Evolutionary conservation across 35 echinoderm and acorn worm species (phyloP).

Genomic region (Hemicentrotus pulcherrimus): DNA sequence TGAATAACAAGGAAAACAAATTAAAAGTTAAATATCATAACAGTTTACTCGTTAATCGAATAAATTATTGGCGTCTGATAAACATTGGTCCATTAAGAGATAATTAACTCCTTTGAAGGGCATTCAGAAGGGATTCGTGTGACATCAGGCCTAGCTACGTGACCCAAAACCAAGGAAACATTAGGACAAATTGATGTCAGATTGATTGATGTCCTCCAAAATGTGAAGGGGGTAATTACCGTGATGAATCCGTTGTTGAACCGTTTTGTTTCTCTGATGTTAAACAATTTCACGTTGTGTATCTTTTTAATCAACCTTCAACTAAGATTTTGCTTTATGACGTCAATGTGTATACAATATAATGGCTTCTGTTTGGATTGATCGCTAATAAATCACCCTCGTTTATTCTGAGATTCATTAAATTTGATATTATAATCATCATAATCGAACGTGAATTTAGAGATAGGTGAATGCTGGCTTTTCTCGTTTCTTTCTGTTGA

Average conservation of each 20-base stretch:
- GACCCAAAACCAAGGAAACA: not conserved
- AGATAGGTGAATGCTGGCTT: not conserved
- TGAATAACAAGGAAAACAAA: not conserved
- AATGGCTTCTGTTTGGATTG: not conserved
- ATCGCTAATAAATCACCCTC: conserved; percentile 13
- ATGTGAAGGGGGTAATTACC: conserved; percentile 32
- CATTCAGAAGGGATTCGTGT: not conserved
- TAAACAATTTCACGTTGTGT: not conserved
- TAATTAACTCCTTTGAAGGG: not conserved
- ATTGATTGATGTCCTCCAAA: not conserved
- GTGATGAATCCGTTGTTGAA: conserved; percentile 29
- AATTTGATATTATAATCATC: not conserved
- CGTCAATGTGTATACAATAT: conserved; percentile 34
- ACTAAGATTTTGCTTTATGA: not conserved
- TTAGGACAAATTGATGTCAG: not conserved
- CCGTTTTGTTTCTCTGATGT: conserved; percentile 7
- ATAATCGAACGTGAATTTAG: conserved; percentile 28
- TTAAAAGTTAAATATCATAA: not conserved
- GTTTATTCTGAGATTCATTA: not conserved
- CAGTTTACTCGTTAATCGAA: not conserved
- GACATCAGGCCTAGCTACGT: not conserved
- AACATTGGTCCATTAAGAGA: not conserved
- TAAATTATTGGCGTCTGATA: not conserved
- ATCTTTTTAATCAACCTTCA: not conserved
- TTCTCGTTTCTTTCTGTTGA: not conserved